Evolutionary conservation across 2,113 vertebrate genomes (phyloP), one percentile per base, ranked within the genome.

Genomic region (Tetrax tetrax): DNA sequence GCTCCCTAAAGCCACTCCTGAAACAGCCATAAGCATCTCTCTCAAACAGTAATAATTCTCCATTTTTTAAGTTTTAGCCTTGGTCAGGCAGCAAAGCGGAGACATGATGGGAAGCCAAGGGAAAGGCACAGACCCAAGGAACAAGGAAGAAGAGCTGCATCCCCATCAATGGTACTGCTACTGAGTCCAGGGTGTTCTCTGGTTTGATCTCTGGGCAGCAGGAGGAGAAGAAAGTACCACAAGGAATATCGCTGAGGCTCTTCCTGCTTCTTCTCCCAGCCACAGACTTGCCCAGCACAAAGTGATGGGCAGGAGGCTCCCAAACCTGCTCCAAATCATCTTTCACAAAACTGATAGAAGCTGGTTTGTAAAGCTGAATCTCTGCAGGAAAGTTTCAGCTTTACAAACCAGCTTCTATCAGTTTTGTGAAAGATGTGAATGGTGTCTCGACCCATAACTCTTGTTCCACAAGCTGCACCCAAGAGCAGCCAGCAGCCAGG

Each of bases 121-220:
- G 18, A 76, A 85, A 68, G 27, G 29, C 82, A 33, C 0, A 31
- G 53, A 66, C 23, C 10, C 37, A 66, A 70, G 51, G 78, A 77
- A 68, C 21, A 21, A 33, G 43, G 37, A 59, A 14, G 15, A 91
- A 53, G 56, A 66, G 48, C 33, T 76, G 48, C 45, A 45, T 71
- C 37, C 31, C 43, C 23, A 15, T 5, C 4, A 4, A 66, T 7
- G 15, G 22, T 28, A 38, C 35, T 85, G 69, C 64, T 78, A 7
- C 31, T 0, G 1, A 66, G 37, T 16, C 25, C 23, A 21, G 29
- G 22, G 12, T 5, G 3, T 41, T 51, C n/a, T 27, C 53, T 65
- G 76, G 37, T 37, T 38, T 63, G 47, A 59, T 31, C 47, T 66
- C 47, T n/a, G 66, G 21, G 56, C 24, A 95, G 41, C 43, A 84